A percentile compares a stretch with the other conserved stretches of the same genome.
Conservation (phyloP, 2,113 vertebrate genomes). For the Bombycilla garrulus region DNA sequence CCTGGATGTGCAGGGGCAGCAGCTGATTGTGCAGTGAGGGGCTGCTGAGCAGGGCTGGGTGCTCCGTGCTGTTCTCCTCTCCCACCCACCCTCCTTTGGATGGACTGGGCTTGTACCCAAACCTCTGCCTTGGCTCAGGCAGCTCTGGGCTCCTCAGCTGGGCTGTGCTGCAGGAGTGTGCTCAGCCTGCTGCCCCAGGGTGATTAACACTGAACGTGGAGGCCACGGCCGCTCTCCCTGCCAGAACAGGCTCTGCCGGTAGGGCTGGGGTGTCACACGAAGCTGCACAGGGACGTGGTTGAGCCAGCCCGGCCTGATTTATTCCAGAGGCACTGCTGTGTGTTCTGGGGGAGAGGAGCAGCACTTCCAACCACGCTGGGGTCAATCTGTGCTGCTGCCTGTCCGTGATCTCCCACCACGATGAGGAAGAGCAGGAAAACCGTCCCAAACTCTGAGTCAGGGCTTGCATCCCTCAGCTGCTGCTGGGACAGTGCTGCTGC, state of each 20-base stretch:
- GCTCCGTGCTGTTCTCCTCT: rapidly evolving
- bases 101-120: neutral
- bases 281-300: neutral
- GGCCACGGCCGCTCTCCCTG: rapidly evolving
- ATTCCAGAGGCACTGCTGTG: neutral
- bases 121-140: rapidly evolving
- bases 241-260: neutral
- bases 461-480: neutral
- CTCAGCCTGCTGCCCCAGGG: rapidly evolving
- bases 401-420: rapidly evolving
- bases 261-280: neutral
- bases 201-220: neutral
- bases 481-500: neutral
- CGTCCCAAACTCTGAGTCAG: rapidly evolving
- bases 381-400: rapidly evolving
- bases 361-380: rapidly evolving
- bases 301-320: neutral
- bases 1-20: neutral
- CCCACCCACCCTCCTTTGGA: neutral
- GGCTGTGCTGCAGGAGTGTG: neutral
- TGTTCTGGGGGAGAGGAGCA: neutral
- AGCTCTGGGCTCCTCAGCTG: neutral
- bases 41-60: neutral
- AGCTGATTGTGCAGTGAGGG: no score
- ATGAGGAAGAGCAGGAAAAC: rapidly evolving